Evolutionary conservation across 2,797 vertebrate species (phyloP).

Genomic region (Pseudochromis fuscus): DNA sequence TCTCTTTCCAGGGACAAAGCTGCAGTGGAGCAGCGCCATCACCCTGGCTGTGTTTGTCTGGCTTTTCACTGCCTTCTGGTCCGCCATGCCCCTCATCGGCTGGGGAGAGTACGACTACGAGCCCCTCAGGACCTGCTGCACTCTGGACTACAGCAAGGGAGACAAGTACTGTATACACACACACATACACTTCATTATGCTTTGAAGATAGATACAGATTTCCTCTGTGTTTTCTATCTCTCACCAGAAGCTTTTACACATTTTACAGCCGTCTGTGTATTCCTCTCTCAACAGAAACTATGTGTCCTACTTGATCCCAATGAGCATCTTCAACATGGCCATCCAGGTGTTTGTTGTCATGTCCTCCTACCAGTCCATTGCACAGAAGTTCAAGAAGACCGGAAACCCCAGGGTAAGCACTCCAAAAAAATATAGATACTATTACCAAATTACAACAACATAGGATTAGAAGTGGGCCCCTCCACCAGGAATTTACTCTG

Average conservation of each 20-base stretch:
- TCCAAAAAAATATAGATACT: neutral
- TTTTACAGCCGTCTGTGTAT: slow-evolving; percentile 9
- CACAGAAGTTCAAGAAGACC: slow-evolving; percentile 92
- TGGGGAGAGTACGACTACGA: slow-evolving; percentile 97
- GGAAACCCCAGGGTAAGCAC: slow-evolving; percentile 88
- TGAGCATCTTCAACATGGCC: slow-evolving; percentile 93
- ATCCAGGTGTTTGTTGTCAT: slow-evolving; percentile 91
- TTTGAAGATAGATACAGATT: neutral
- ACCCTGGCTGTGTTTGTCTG: slow-evolving; percentile 88
- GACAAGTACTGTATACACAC: slow-evolving; percentile 85
- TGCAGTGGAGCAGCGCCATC: slow-evolving; percentile 91
- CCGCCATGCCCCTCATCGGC: slow-evolving; percentile 93
- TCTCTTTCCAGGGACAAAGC: slow-evolving; percentile 84
- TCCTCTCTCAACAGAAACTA: slow-evolving; percentile 87
- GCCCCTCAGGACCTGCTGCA: slow-evolving; percentile 96
- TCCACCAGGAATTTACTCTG: neutral
- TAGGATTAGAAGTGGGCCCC: neutral
- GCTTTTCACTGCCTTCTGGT: slow-evolving; percentile 94
- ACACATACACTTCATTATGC: neutral
- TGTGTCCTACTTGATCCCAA: slow-evolving; percentile 90
- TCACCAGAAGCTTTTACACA: neutral
- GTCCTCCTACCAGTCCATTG: slow-evolving; percentile 91
- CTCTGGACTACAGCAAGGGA: slow-evolving; percentile 92
- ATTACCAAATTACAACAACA: neutral
- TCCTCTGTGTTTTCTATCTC: too few relatives aligned